A percentile compares a stretch with the other conserved stretches of the same genome.
Conservation (phyloP, 1,140 invertebrate genomes). For the Drosophila pseudoobscura region DNA sequence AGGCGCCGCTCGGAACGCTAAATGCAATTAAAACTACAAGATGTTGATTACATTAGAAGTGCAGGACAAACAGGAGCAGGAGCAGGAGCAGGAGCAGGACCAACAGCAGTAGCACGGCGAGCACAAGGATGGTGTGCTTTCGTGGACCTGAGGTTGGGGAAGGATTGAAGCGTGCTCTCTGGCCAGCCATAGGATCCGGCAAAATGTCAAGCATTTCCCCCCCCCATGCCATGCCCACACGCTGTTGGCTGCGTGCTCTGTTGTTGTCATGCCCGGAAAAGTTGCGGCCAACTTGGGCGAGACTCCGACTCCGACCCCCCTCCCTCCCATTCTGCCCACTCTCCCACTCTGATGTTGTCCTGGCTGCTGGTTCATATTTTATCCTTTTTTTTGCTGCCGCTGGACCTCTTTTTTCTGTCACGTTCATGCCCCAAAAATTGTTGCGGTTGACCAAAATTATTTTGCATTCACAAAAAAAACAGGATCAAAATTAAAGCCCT, state of each 20-base stretch:
- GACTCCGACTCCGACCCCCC: not conserved
- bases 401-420: slow-evolving; percentile 40
- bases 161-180: slow-evolving; percentile 17
- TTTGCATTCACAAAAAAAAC: slow-evolving; percentile 35
- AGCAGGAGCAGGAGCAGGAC: slow-evolving; percentile 3
- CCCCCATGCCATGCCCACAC: slow-evolving; percentile 1
- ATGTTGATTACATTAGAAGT: slow-evolving; percentile 80
- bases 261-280: slow-evolving; percentile 38
- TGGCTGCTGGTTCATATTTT: slow-evolving; percentile 52
- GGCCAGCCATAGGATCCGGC: too few species aligned
- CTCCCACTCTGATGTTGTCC: not conserved
- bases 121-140: too few species aligned
- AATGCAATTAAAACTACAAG: slow-evolving; percentile 80
- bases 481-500: too few species aligned
- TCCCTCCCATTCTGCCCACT: too few species aligned
- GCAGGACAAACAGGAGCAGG: slow-evolving; percentile 57
- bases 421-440: slow-evolving; percentile 62
- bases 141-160: too few species aligned
- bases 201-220: slow-evolving; percentile 45
- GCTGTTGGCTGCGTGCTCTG: slow-evolving; percentile 2
- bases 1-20: slow-evolving; percentile 74
- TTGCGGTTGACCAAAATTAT: slow-evolving; percentile 74
- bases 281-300: slow-evolving; percentile 32
- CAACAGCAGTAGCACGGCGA: slow-evolving; percentile 3
- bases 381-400: slow-evolving; percentile 26